A percentile compares a stretch with the other conserved stretches of the same genome.
These are phyloP conservation scores for Leptoclinus maculatus DNA, from an alignment of 2,797 vertebrate genomes.

Conservation along the genomic window DNA sequence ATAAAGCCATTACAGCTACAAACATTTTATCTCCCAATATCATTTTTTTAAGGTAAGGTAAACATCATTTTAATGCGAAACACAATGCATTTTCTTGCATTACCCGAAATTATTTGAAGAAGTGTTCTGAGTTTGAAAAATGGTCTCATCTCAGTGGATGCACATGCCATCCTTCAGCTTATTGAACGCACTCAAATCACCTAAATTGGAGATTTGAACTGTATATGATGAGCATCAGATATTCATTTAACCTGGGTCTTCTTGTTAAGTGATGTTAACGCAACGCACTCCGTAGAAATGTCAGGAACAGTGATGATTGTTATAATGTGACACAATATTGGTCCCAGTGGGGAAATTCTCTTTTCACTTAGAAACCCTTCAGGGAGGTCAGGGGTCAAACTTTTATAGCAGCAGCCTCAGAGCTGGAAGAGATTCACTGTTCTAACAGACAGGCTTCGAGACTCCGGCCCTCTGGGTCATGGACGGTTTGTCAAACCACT, in stretches of 20 bases:
- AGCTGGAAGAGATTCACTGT: conserved; percentile 30
- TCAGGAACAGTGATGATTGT: conserved; percentile 59
- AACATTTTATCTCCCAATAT: not conserved
- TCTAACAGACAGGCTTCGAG: conserved; percentile 3
- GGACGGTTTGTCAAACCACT: conserved; percentile 3
- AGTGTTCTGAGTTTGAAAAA: not conserved
- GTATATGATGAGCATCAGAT: not conserved
- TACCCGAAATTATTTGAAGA: not conserved
- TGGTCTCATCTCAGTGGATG: not conserved
- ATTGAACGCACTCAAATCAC: not conserved
- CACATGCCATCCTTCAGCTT: not conserved
- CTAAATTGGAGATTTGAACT: not conserved
- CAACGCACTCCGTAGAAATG: conserved; percentile 14
- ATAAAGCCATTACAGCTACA: not conserved
- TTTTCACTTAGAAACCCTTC: conserved; percentile 68
- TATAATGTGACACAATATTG: conserved; percentile 70
- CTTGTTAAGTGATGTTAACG: conserved; percentile 22
- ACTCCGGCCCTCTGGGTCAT: not conserved
- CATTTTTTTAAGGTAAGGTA: not conserved
- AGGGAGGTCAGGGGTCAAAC: conserved; percentile 77
- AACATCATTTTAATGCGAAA: not conserved
- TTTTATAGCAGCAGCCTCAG: conserved; percentile 64
- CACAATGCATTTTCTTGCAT: not conserved
- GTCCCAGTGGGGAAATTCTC: conserved; percentile 75
- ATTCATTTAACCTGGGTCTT: not conserved